Base-by-base conservation (phyloP, 2,797 vertebrate species). In the Taenioides sp. region DNA sequence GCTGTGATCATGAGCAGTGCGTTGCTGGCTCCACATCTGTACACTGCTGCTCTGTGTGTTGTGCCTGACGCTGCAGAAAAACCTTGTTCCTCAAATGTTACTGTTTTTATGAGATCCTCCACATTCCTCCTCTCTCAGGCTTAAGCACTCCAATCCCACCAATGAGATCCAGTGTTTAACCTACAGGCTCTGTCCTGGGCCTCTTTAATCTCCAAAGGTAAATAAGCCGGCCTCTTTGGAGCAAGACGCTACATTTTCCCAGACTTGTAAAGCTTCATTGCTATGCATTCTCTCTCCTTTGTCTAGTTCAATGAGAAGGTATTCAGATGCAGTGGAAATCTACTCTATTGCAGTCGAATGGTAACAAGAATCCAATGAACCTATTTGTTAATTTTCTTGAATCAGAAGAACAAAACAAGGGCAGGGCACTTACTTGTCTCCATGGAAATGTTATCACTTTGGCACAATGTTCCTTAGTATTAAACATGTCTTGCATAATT, bases 131-230 rank as follows among this genome's bases (percentile, higher is more conserved):
- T 17, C 61, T 87, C 76, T 84, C 76, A 69, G 65, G 79, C 81
- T 70, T 70, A 83, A 79, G 69, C 43, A 5, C 75, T 77, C 64
- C 28, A 61, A 80, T 65, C 64, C 23, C 23, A 60, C 92, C 87
- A 85, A 76, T 85, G 74, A 75, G 89, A 86, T 71, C 28, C 69
- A 0, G 72, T 81, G 88, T 87, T 84, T 76, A 85, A 82, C 69
- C 73, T 58, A 31, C 71, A 65, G 70, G 77, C 78, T 80, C 65
- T n/a, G 69, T 72, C 61, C 69, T 76, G 78, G 87, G 86, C 81
- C 86, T 85, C 86, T 85, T 74, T 86, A 85, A 89, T 90, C 91
- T 86, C 55, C 72, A 58, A 87, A 91, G 86, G 90, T 93, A 92
- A 93, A 93, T 86, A 90, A 84, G 75, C 76, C 31, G 0, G 20